Evolutionary conservation across 2,113 vertebrate species (phyloP).

Genomic region (Neomonachus schauinslandi): DNA sequence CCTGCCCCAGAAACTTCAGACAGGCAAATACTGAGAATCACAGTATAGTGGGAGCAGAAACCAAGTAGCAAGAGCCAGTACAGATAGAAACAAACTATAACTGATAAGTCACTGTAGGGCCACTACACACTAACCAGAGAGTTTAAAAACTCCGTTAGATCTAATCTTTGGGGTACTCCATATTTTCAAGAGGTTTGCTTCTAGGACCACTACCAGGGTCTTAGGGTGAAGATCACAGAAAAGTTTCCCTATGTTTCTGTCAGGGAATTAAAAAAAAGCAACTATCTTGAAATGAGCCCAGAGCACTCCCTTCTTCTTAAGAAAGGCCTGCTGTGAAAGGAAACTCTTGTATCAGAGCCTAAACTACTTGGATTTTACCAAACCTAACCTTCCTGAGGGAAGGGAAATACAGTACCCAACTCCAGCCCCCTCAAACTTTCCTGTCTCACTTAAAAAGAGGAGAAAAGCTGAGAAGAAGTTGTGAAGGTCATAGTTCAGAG

Average conservation of each 20-base stretch:
- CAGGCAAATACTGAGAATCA: background rate
- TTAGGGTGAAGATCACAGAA: conserved; percentile 12
- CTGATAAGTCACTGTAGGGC: background rate
- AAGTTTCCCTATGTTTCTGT: background rate
- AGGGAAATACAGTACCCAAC: background rate
- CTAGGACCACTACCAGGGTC: background rate
- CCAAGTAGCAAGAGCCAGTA: background rate
- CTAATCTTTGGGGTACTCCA: background rate
- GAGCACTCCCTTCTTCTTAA: background rate
- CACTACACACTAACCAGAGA: conserved; percentile 12
- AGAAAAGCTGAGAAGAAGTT: background rate
- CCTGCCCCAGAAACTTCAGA: background rate
- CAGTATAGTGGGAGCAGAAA: background rate
- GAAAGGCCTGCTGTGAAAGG: background rate
- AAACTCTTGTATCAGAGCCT: conserved; percentile 13
- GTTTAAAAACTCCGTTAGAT: background rate
- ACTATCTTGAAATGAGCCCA: conserved; percentile 15
- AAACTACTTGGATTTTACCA: background rate
- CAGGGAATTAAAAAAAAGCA: background rate
- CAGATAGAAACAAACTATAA: background rate
- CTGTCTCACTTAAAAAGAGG: background rate
- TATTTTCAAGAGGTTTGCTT: background rate
- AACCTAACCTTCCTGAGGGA: background rate
- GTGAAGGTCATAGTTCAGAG: background rate
- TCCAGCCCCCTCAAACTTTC: background rate